Evolutionary conservation across 2,113 vertebrate genomes (phyloP).

Genomic region (Lophura nycthemera): DNA sequence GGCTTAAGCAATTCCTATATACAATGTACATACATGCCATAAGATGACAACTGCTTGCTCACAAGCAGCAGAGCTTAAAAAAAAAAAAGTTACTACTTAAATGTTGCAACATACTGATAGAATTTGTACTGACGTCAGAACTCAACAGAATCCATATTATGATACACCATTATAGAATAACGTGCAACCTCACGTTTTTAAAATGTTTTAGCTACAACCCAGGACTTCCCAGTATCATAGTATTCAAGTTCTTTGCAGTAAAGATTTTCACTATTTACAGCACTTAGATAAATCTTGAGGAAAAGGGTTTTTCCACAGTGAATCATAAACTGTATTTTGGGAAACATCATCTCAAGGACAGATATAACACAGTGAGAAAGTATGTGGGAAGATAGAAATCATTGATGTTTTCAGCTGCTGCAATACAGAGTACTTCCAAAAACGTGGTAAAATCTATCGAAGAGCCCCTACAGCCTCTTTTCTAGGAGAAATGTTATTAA

Average conservation of each 20-base stretch:
- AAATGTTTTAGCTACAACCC: background rate
- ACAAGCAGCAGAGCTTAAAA: background rate
- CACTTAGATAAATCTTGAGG: conserved; percentile 20
- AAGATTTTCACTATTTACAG: conserved; percentile 30
- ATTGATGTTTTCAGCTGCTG: conserved; percentile 44
- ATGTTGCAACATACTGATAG: background rate
- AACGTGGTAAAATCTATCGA: background rate
- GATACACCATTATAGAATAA: background rate
- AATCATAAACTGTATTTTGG: conserved; percentile 61
- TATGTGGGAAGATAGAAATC: conserved; percentile 62
- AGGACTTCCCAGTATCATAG: background rate
- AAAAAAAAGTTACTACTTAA: background rate
- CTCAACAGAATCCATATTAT: background rate
- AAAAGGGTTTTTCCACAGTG: conserved; percentile 53
- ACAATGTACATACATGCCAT: background rate
- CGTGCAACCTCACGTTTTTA: rapidly evolving
- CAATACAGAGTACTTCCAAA: conserved; percentile 12
- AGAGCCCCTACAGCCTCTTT: background rate
- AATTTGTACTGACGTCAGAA: background rate
- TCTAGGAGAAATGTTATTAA: background rate
- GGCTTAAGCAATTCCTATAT: background rate
- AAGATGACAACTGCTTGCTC: background rate
- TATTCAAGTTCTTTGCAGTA: background rate
- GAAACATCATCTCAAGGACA: conserved; percentile 56
- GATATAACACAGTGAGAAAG: conserved; percentile 21